These are phyloP conservation scores for Callospermophilus lateralis DNA, from an alignment of 2,113 vertebrate genomes.

Conservation along the genomic window DNA sequence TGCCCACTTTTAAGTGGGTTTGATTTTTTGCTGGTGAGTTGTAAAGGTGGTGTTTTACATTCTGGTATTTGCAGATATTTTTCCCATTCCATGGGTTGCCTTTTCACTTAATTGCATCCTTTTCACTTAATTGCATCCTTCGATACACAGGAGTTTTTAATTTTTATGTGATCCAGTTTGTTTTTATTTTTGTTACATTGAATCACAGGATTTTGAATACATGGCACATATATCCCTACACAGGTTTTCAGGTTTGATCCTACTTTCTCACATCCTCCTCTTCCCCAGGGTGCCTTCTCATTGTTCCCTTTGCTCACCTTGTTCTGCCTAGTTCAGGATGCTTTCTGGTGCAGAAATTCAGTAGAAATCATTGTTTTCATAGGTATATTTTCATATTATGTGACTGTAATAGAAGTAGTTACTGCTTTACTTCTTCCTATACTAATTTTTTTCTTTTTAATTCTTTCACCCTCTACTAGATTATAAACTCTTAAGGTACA, in stretches of 20 bases:
- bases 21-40: not conserved
- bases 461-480: not conserved
- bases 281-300: not conserved
- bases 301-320: not conserved
- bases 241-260: not conserved
- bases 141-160: not conserved
- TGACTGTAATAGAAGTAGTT: not conserved
- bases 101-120: not conserved
- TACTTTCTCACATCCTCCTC: not conserved
- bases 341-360: not conserved
- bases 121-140: not conserved
- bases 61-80: not conserved
- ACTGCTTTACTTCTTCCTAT: not conserved
- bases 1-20: not conserved
- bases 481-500: not conserved
- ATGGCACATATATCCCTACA: not conserved
- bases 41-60: not conserved
- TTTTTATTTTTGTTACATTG: not conserved
- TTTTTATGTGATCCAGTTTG: not conserved
- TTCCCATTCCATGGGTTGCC: not conserved
- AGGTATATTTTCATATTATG: not conserved
- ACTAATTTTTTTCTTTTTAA: not conserved
- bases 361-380: not conserved
- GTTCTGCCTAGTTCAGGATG: not conserved
- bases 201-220: not conserved